Evolutionary conservation across 2,797 vertebrate species (phyloP).

Genomic region (Cyprinodon diabolis): DNA sequence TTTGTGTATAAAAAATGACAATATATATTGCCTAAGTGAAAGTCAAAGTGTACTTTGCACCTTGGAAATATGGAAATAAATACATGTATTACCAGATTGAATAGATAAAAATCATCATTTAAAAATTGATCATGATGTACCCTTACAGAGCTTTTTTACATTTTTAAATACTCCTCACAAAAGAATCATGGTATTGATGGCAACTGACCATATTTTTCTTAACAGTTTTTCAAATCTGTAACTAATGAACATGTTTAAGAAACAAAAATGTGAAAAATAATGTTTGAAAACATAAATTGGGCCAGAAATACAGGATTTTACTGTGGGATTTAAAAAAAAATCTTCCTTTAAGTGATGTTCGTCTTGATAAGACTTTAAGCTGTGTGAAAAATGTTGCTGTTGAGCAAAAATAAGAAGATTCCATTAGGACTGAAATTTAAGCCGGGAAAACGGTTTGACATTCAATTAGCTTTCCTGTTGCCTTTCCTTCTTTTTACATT

Average conservation of each 20-base stretch:
- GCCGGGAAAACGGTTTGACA: slow-evolving; percentile 49
- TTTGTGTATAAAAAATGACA: no score
- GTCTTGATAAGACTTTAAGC: slow-evolving; percentile 12
- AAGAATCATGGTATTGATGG: no score
- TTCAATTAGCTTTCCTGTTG: slow-evolving; percentile 55
- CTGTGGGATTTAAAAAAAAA: neutral
- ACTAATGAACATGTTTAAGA: neutral
- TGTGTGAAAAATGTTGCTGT: neutral
- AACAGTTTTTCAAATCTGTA: no score
- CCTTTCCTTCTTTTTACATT: slow-evolving; percentile 48
- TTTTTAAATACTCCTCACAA: no score
- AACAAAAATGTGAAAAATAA: neutral
- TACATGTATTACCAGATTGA: no score
- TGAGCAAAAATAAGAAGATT: slow-evolving; percentile 33
- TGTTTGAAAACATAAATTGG: neutral
- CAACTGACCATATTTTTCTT: no score
- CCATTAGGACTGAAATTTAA: slow-evolving; percentile 33
- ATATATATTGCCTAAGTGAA: no score
- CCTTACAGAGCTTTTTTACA: no score
- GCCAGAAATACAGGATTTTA: neutral
- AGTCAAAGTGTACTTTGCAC: no score
- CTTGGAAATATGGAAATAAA: no score
- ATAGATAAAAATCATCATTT: no score
- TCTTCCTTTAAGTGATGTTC: slow-evolving; percentile 5
- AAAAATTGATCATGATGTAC: no score